These are phyloP conservation scores for Nomada ruficornis DNA, from an alignment of 2,888 invertebrate species.

Conservation along the genomic window DNA sequence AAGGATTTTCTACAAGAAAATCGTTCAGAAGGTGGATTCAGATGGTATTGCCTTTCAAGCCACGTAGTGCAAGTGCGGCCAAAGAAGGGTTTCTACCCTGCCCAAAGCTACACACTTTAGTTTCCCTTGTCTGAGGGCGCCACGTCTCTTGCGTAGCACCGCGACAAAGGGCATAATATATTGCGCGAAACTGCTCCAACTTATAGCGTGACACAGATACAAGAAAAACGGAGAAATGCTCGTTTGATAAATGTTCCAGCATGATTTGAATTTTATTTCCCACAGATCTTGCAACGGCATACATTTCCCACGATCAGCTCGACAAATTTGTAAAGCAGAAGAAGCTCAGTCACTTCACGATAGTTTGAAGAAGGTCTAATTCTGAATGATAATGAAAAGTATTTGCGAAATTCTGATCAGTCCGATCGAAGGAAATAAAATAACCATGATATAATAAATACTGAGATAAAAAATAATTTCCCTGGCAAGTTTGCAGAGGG, in stretches of 20 bases:
- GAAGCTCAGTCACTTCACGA: too few relatives aligned
- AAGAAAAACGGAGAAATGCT: conserved; percentile 10
- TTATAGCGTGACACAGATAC: conserved; percentile 11
- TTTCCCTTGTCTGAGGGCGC: conserved; percentile 68
- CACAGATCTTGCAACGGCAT: neutral
- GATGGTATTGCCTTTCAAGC: conserved; percentile 6
- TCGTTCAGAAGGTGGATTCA: neutral
- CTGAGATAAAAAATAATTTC: too few relatives aligned
- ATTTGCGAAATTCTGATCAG: too few relatives aligned
- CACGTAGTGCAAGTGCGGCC: conserved; percentile 12
- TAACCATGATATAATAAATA: too few relatives aligned
- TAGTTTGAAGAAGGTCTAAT: too few relatives aligned
- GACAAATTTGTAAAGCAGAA: neutral
- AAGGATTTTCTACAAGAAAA: neutral
- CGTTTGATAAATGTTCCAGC: conserved; percentile 7
- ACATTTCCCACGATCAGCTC: neutral
- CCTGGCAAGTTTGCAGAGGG: too few relatives aligned
- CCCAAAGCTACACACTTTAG: conserved; percentile 46
- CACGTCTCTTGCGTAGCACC: conserved; percentile 62
- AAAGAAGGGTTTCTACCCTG: conserved; percentile 57
- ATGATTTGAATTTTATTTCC: conserved; percentile 21
- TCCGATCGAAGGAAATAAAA: too few relatives aligned
- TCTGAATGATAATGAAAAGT: neutral
- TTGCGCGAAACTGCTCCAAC: conserved; percentile 43
- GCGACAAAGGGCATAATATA: conserved; percentile 39